Base-by-base conservation (phyloP, 1,140 invertebrate species). In the Drosophila bocqueti region DNA sequence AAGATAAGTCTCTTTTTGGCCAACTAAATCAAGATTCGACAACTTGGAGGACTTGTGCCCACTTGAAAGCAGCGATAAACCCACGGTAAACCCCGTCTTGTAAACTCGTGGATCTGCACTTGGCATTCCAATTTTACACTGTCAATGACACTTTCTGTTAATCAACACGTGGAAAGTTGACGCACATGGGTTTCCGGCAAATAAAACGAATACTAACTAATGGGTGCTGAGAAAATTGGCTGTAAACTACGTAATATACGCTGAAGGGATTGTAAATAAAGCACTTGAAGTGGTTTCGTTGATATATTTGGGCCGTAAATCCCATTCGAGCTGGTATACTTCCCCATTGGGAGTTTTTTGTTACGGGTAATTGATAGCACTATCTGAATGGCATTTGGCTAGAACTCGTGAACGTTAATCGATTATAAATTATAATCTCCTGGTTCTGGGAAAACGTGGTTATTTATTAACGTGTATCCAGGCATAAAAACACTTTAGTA, bases 341-440 rank as follows among this genome's bases (percentile, higher is more conserved):
- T 73, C 67, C 67, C 38, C 29, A n/a, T 52, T 43, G 16, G 46
- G 63, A 18, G 66, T 38, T 60, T 31, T 38, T 72, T 72, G 34
- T n/a, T 11, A 31, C 47, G 47, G 10, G 16, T 8, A 11, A n/a
- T 52, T 73, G 68, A 74, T 74, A 74, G 38, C 68, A 61, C 11
- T 52, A 74, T 74, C 71, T 38, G 46, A 61, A 71, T 73, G 55
- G 29, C 36, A 71, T 72, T 71, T 42, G 10, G 8, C 36, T 38
- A 42, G 34, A 61, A 72, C 54, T 60, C 54, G 69, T 60, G 45
- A n/a, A 59, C 50, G 26, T 34, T 73, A 73, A 61, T 73, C 57
- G 31, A 49, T 8, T 31, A 49, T 26, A 29, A 43, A 38, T 38
- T 72, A 60, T 72, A 50, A 49, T 71, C 24, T n/a, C 18, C 1